phyloP scores from a whole-genome alignment of 2,797 vertebrate genomes.

The Luscinia luscinia region DNA sequence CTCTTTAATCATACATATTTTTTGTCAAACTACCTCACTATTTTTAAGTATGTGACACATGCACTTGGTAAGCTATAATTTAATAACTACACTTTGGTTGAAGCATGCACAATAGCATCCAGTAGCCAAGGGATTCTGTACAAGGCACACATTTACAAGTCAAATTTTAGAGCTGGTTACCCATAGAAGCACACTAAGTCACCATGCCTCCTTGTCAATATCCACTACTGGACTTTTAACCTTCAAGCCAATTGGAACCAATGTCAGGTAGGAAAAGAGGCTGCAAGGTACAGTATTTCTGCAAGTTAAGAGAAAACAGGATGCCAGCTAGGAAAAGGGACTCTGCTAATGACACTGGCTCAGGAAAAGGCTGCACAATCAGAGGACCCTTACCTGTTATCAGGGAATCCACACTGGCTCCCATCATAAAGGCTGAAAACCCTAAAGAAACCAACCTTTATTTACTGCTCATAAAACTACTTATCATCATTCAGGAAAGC shows the following conservation, averaged over 20 bases:
- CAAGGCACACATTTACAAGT: accelerated
- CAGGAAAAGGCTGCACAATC: neutral
- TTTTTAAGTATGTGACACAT: neutral
- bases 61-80: neutral
- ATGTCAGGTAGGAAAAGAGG: neutral
- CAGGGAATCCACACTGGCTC: neutral
- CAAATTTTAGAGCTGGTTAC: neutral
- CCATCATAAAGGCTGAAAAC: neutral
- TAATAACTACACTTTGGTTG: neutral
- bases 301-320: neutral
- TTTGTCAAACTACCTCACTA: neutral
- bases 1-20: neutral
- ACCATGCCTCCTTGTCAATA: neutral
- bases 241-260: neutral
- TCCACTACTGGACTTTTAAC: neutral
- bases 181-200: neutral
- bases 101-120: neutral
- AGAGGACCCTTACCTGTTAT: neutral
- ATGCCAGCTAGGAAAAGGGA: neutral
- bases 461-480: neutral
- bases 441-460: neutral
- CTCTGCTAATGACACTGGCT: neutral
- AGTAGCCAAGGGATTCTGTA: neutral
- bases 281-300: neutral
- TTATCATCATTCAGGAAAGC: neutral